phyloP scores from a whole-genome alignment of 2,113 vertebrate species.

The Pimephales promelas region DNA sequence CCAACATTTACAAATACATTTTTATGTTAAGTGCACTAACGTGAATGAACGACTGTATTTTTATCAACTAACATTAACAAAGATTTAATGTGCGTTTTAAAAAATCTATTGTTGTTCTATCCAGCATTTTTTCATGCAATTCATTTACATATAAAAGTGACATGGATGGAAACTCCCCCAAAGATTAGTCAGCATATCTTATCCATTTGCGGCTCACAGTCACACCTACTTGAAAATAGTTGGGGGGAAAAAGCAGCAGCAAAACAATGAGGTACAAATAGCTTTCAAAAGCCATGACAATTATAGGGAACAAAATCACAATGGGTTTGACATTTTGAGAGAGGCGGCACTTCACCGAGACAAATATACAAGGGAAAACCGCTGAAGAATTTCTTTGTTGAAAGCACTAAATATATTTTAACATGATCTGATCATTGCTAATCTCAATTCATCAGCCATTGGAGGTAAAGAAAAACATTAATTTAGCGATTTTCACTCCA shows the following conservation, averaged over 20 bases:
- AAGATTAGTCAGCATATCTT: background rate
- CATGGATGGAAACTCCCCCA: background rate
- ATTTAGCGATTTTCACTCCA: background rate
- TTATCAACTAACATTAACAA: too few relatives aligned
- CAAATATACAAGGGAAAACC: background rate
- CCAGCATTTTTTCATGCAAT: too few relatives aligned
- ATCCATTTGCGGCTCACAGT: background rate
- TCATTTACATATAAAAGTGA: background rate
- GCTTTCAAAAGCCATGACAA: background rate
- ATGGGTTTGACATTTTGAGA: background rate
- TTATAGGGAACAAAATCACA: slow-evolving; percentile 1
- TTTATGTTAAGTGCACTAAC: too few relatives aligned
- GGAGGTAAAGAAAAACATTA: background rate
- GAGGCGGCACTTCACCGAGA: background rate
- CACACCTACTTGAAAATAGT: background rate
- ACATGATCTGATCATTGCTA: background rate
- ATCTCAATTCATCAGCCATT: background rate
- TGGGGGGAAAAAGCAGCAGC: background rate
- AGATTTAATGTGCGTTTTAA: too few relatives aligned
- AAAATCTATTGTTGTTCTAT: too few relatives aligned
- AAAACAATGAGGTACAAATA: slow-evolving; percentile 8
- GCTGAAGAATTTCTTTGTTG: background rate
- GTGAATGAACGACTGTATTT: too few relatives aligned
- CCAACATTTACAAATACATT: too few relatives aligned
- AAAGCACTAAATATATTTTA: background rate